Evolutionary conservation across 2,113 vertebrate species (phyloP), one percentile per base, ranked within the genome.

Genomic region (Cyanoramphus novaezelandiae): DNA sequence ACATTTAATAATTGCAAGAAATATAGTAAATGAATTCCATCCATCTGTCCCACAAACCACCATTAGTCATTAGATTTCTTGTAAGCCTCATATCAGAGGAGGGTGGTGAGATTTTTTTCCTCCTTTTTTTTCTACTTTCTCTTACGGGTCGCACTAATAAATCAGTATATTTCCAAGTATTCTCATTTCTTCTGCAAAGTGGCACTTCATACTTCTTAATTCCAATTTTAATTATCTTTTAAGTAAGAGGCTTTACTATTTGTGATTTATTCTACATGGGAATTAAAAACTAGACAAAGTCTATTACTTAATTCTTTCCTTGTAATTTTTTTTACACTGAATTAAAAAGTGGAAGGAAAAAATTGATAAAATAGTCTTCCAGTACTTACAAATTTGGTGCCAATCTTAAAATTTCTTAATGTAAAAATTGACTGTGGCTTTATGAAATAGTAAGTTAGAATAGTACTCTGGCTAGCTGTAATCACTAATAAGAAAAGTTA

Each of bases 1-100:
- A 82, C 70, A 90, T 95, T 95, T 95, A 95, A 88, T 91, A 96
- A 88, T 83, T 79, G 50, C 13, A 53, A 82, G 82, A 92, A 84
- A 84, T 86, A 63, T 4, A 86, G 82, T 74, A 67, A 94, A 47
- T 50, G 13, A 88, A 68, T 95, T 86, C 47, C 28, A 93, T 82
- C 93, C 94, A 93, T 91, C 90, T 97, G 95, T 90, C 76, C 76
- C 60, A 78, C 57, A 91, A 95, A 44, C 19, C 25, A 74, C 18
- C 28, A 60, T 63, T 78, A 94, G 35, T 87, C 80, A 85, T 63
- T 50, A 83, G 39, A 70, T 74, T 92, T 90, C 75, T 83, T 55
- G 2, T 24, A 88, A 46, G 7, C 35, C 43, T 83, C 3, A 1
- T 43, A 50, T 57, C 50, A 90, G 25, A 86, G 78, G 6, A 92